A percentile compares a stretch with the other conserved stretches of the same genome.
Conservation (phyloP, 53 echinoderm and acorn worm genomes). For the Apostichopus leukothele region DNA sequence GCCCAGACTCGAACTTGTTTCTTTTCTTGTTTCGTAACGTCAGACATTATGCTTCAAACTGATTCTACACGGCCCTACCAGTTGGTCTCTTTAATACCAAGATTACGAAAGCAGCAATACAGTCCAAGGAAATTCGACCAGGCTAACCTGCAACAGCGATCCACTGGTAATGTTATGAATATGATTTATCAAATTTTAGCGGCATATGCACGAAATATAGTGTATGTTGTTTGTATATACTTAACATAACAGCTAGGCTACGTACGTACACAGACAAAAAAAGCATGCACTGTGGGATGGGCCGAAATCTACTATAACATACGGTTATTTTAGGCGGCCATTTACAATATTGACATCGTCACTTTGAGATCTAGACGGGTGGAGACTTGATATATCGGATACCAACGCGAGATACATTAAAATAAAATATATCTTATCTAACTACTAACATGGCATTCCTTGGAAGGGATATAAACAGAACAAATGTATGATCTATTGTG, state of each 20-base stretch:
- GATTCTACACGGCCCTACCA: not conserved
- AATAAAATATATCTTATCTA: too few relatives aligned
- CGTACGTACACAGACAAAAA: not conserved
- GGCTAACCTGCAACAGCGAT: not conserved
- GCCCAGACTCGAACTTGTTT: constrained; percentile 75
- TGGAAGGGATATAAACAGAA: too few relatives aligned
- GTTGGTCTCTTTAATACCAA: not conserved
- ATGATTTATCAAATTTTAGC: not conserved
- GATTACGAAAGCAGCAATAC: not conserved
- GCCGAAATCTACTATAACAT: not conserved
- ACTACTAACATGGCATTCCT: too few relatives aligned
- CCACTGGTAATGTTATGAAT: constrained; percentile 28
- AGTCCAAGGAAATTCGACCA: not conserved
- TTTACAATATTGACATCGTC: too few relatives aligned
- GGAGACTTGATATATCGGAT: too few relatives aligned
- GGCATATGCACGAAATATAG: not conserved
- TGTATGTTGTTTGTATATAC: not conserved
- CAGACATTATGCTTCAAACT: not conserved
- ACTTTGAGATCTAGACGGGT: too few relatives aligned
- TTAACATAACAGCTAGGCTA: too few relatives aligned
- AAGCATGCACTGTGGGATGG: not conserved
- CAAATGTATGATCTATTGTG: too few relatives aligned
- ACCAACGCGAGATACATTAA: too few relatives aligned
- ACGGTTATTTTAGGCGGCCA: not conserved
- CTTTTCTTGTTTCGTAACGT: not conserved